Evolutionary conservation across 2,888 invertebrate genomes (phyloP), one percentile per base, ranked within the genome.

Genomic region (Lymantria monacha): DNA sequence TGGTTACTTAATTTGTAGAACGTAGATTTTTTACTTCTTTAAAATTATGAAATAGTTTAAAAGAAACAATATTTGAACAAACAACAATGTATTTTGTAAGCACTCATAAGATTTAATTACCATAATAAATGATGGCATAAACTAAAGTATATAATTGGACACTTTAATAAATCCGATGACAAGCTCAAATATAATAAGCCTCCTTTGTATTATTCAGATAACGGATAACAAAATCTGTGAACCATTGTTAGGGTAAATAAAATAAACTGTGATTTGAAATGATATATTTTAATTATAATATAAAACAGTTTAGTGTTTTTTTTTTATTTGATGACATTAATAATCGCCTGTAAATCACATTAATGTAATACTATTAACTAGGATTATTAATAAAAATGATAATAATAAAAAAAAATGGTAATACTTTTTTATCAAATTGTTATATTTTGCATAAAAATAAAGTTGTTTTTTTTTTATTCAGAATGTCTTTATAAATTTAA

Each of bases 41-140:
- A 22, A 22, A 22, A 22, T 22, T 3, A 22, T 22, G 22, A 22
- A 22, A 22, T 22, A 22, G 22, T 5, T 22, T 22, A 22, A 22
- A 22, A 22, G 22, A 22, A 22, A 22, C 22, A 22, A 22, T 3
- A n/a, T n/a, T n/a, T n/a, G n/a, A n/a, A n/a, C n/a, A 5, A 5
- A 3, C n/a, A n/a, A 38, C 41, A 41, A 41, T 41, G 41, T 14
- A 41, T 9, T 38, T 41, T 14, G 15, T 14, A 10, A 14, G 15
- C 7, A 37, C 40, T 42, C 7, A 42, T 42, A 14, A 22, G 7
- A 42, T 30, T 53, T 61, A 38, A 53, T 58, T 52, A 46, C 46
- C 44, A 44, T 55, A 51, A 57, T 63, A 57, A 61, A 65, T 57
- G 63, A 49, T 55, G 51, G 49, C 61, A 55, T 50, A 56, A 67